phyloP scores from a whole-genome alignment of 2,888 invertebrate species.

The Hedya salicella region DNA sequence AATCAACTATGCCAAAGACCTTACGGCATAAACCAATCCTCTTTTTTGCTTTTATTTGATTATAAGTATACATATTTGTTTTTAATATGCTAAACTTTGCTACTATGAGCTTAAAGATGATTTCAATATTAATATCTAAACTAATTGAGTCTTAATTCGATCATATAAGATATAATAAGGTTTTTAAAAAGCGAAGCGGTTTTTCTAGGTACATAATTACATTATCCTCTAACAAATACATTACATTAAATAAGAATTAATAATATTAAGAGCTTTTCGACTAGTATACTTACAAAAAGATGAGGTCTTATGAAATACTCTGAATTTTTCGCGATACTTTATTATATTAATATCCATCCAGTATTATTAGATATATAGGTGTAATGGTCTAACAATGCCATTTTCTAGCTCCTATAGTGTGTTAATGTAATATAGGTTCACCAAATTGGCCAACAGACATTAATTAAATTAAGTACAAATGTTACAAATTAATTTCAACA shows the following conservation, averaged over 20 bases:
- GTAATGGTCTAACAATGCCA: conserved; percentile 65
- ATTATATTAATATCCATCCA: conserved; percentile 82
- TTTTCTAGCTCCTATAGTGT: conserved; percentile 75
- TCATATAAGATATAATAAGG: conserved; percentile 63
- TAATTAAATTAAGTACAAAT: conserved; percentile 55
- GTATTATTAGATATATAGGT: conserved; percentile 82
- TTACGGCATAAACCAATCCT: conserved; percentile 4
- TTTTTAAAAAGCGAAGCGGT: conserved; percentile 55
- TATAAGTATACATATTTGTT: neutral
- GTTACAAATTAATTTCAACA: conserved; percentile 41
- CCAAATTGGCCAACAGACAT: conserved; percentile 64
- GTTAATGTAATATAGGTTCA: conserved; percentile 69
- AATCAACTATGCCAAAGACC: conserved; percentile 2
- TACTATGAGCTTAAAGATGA: conserved; percentile 67
- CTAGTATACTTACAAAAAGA: conserved; percentile 80
- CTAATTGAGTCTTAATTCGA: conserved; percentile 57
- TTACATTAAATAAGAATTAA: conserved; percentile 68
- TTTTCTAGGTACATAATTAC: conserved; percentile 68
- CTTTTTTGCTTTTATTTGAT: neutral
- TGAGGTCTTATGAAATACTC: conserved; percentile 81
- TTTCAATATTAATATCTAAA: conserved; percentile 60
- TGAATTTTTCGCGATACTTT: conserved; percentile 79
- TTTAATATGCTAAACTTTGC: conserved; percentile 55
- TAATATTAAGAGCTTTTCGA: conserved; percentile 82
- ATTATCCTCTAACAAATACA: conserved; percentile 69